These are phyloP conservation scores for Suncus etruscus DNA, from an alignment of 2,113 vertebrate species.

Conservation along the genomic window DNA sequence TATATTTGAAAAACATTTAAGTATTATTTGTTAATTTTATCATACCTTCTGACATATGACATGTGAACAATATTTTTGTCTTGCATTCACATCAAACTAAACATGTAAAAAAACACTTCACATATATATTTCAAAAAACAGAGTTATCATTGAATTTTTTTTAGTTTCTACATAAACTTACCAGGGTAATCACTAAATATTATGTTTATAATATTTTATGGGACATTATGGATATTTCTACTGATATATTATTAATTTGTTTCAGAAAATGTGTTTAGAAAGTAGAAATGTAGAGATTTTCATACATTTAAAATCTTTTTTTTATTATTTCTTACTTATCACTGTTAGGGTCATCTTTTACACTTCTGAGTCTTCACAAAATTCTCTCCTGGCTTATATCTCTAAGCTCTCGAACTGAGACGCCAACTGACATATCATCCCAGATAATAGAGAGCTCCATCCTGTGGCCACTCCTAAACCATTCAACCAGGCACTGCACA, in stretches of 20 bases:
- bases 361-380: not conserved
- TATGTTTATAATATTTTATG: not conserved
- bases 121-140: not conserved
- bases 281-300: not conserved
- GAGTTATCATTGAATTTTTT: conserved; percentile 20
- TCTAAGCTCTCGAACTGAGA: not conserved
- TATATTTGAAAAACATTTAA: conserved; percentile 43
- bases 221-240: not conserved
- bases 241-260: not conserved
- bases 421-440: not conserved
- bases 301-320: conserved; percentile 12
- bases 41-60: not conserved
- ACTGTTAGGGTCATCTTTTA: not conserved
- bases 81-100: conserved; percentile 21
- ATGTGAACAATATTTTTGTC: not conserved
- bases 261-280: conserved; percentile 24
- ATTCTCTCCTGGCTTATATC: conserved; percentile 14
- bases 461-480: conserved; percentile 33
- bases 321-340: conserved; percentile 43
- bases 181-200: not conserved
- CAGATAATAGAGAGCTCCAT: conserved; percentile 30
- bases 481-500: not conserved
- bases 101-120: not conserved
- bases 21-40: conserved; percentile 12
- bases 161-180: not conserved